Percentiles rank a stretch among this genome's conserved stretches.
Evolutionary conservation across 1,140 invertebrate species (phyloP).

Genomic region (Agraylea sexmaculata): DNA sequence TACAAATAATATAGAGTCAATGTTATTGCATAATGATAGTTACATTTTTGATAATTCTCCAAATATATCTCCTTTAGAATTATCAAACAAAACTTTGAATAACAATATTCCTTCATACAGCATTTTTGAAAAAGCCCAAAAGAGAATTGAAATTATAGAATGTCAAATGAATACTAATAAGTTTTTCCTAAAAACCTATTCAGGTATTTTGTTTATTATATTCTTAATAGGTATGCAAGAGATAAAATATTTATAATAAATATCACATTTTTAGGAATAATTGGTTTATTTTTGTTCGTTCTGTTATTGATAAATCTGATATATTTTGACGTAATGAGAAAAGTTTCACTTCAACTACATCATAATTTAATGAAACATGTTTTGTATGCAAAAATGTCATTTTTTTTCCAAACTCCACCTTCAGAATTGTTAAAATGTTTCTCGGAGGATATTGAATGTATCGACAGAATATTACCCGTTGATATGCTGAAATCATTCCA

Average conservation of each 20-base stretch:
- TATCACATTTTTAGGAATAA: conserved; percentile 6
- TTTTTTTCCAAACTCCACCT: conserved; percentile 54
- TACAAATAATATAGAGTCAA: conserved; percentile 20
- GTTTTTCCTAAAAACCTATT: no score
- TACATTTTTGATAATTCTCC: background rate
- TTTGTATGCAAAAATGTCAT: conserved; percentile 46
- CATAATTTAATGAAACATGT: conserved; percentile 54
- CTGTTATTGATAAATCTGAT: conserved; percentile 32
- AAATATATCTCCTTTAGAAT: no score
- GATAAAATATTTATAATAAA: background rate
- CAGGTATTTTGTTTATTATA: no score
- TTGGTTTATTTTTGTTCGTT: conserved; percentile 25
- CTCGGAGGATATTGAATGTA: conserved; percentile 34
- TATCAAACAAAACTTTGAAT: no score
- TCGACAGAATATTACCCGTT: conserved; percentile 14
- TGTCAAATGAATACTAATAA: no score
- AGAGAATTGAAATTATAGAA: no score
- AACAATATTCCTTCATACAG: no score
- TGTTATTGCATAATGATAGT: conserved; percentile 20
- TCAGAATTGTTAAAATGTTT: conserved; percentile 35
- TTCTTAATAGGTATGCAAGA: no score
- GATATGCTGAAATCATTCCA: conserved; percentile 13
- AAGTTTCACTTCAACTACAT: conserved; percentile 51
- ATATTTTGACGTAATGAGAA: conserved; percentile 53
- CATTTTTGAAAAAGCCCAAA: no score